phyloP scores from a whole-genome alignment of 2,797 vertebrate species.

The Gymnothorax javanicus region DNA sequence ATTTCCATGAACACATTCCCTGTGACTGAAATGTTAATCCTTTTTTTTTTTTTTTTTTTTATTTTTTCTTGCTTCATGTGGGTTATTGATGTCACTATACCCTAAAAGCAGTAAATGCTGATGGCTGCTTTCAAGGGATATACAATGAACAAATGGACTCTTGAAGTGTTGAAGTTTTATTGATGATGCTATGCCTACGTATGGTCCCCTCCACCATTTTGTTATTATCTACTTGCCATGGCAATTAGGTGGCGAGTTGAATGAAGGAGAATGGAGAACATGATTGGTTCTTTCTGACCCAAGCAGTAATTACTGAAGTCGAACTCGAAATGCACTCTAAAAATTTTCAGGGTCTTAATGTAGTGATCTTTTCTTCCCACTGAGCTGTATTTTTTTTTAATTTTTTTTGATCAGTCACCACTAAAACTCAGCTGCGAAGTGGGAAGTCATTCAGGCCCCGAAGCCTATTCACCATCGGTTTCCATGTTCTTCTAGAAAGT shows the following conservation, averaged over 20 bases:
- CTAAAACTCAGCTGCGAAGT: slow-evolving; percentile 64
- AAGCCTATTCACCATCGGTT: slow-evolving; percentile 49
- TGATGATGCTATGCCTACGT: slow-evolving; percentile 57
- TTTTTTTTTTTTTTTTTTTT: slow-evolving; percentile 26
- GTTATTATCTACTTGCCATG: slow-evolving; percentile 40
- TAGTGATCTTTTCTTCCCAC: slow-evolving; percentile 49
- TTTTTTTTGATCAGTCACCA: slow-evolving; percentile 21
- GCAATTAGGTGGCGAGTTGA: slow-evolving; percentile 51
- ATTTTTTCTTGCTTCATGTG: slow-evolving; percentile 29
- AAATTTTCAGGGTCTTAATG: slow-evolving; percentile 40
- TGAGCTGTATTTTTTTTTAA: slow-evolving; percentile 64
- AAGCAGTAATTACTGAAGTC: slow-evolving; percentile 45
- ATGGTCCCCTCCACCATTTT: neutral
- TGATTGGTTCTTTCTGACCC: slow-evolving; percentile 37
- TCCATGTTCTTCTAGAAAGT: slow-evolving; percentile 44
- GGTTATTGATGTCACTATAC: slow-evolving; percentile 38
- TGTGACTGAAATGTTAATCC: slow-evolving; percentile 55
- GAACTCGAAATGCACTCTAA: slow-evolving; percentile 28
- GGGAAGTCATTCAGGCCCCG: slow-evolving; percentile 46
- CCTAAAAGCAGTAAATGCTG: slow-evolving; percentile 46
- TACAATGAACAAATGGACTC: slow-evolving; percentile 8
- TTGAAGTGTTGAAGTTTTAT: slow-evolving; percentile 38
- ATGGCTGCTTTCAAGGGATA: slow-evolving; percentile 34
- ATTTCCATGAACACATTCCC: slow-evolving; percentile 72
- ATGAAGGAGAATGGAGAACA: slow-evolving; percentile 61